Evolutionary conservation across 2,113 vertebrate genomes (phyloP), one percentile per base, ranked within the genome.

Genomic region (Proterorhinus semilunaris): DNA sequence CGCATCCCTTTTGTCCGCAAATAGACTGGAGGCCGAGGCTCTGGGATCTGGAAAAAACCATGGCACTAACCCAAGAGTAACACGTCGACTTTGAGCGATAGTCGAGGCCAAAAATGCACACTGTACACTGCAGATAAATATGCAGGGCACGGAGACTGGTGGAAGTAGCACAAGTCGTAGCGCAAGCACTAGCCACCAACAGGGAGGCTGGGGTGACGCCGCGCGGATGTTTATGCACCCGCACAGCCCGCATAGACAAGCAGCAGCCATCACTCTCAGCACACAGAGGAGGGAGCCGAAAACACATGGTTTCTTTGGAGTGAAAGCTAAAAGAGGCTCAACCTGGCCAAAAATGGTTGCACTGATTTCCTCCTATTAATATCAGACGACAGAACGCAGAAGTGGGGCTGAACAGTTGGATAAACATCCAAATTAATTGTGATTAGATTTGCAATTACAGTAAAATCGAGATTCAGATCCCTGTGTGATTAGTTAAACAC

Each of bases 1-100:
- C 65, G 76, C 80, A 66, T 86, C 86, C 27, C 87, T 76, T 86
- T 87, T 84, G 86, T 90, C 90, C 82, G 80, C 83, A 83, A 87
- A 87, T 83, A 89, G 81, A 85, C 76, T 15, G 68, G 11, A 70
- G 88, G 81, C 85, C 87, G 72, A 80, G 81, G 75, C 81, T 17
- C 66, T 42, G 16, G 48, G 67, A 80, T 42, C 17, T 10, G 53
- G 70, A 69, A 3, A 36, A 52, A 76, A 65, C 67, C 45, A 62
- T 78, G 75, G 80, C 78, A 62, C 71, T 55, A 75, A 70, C 68
- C 84, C 86, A 82, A 88, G 65, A 83, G 78, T 72, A 82, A 66
- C 80, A 71, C 74, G 57, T 43, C 62, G 82, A 86, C 82, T 88
- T 82, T 88, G 89, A 87, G 79, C 51, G 77, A 88, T 80, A 71